A percentile compares a stretch with the other conserved stretches of the same genome.
These are phyloP conservation scores for Flexamia atlantica DNA, from an alignment of 2,888 invertebrate genomes.

Conservation along the genomic window DNA sequence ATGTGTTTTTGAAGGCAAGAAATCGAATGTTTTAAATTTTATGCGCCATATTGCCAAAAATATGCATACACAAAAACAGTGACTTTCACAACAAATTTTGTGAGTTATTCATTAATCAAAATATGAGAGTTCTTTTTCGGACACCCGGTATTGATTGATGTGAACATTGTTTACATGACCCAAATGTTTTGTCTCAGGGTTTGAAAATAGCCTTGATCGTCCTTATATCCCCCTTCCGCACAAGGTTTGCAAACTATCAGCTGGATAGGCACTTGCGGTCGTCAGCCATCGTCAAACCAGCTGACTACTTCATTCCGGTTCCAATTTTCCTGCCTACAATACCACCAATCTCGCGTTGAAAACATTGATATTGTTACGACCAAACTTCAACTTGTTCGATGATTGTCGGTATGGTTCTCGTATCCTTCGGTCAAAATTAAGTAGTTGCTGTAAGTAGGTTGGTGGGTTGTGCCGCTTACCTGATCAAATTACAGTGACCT, in stretches of 20 bases:
- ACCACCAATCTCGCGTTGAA: background rate
- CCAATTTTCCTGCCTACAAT: background rate
- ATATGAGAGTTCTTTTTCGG: too few species aligned
- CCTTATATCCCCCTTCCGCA: background rate
- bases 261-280: background rate
- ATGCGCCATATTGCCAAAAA: too few species aligned
- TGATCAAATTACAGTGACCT: background rate
- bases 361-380: background rate
- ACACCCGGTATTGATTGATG: too few species aligned
- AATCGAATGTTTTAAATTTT: too few species aligned
- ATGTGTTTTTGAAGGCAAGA: too few species aligned
- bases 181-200: too few species aligned
- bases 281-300: background rate
- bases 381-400: too few species aligned
- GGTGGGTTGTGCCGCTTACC: background rate
- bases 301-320: background rate
- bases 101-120: too few species aligned
- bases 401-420: background rate
- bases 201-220: background rate
- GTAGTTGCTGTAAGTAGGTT: background rate
- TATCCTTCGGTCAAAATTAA: background rate
- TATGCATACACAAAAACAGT: too few species aligned
- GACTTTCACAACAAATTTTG: too few species aligned
- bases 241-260: background rate
- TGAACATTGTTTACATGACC: too few species aligned